Base-by-base conservation (phyloP, 2,888 invertebrate species). In the Halictus quadricinctus region DNA sequence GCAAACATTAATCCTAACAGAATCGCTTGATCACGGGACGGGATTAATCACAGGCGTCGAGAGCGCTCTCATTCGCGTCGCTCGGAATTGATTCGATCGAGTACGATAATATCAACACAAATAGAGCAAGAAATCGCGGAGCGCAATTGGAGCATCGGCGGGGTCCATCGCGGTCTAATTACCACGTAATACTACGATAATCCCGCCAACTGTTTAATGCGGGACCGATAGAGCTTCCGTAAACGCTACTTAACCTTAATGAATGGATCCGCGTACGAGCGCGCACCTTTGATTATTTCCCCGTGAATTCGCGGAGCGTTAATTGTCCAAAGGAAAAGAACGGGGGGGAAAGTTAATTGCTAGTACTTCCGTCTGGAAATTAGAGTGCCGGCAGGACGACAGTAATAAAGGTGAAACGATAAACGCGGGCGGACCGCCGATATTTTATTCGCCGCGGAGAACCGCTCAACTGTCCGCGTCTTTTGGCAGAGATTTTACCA, bases 111-210 rank as follows among this genome's bases (percentile, higher is more conserved):
- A 78, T 70, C 25, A 58, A 25, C 54, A 46, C 72, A 74, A 81
- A 72, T 74, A 48, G 79, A 74, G 78, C 29, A 80, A 85, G 81
- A 76, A 72, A 69, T 73, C 41, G 66, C 43, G 2, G 69, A 70
- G 72, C 43, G 41, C 72, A 64, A 70, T 76, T 46, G 66, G 36
- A 78, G 50, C 50, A 12, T n/a, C n/a, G 58, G 66, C 41, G 76
- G 41, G 72, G 41, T 66, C 78, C 74, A 72, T 75, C 41, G 77
- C 50, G 50, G 80, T 80, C 80, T 87, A 89, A 89, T 88, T 86
- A 86, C 66, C 83, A 86, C 81, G 78, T 87, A 88, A 88, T 81
- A 70, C 70, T 21, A 66, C 70, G 74, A 83, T 89, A 89, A 88
- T 86, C 86, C 81, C 58, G 48, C 66, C 50, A 72, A 15, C 76